These are phyloP conservation scores for Lordiphosa fenestrarum DNA, from an alignment of 2,888 invertebrate genomes.

Conservation along the genomic window DNA sequence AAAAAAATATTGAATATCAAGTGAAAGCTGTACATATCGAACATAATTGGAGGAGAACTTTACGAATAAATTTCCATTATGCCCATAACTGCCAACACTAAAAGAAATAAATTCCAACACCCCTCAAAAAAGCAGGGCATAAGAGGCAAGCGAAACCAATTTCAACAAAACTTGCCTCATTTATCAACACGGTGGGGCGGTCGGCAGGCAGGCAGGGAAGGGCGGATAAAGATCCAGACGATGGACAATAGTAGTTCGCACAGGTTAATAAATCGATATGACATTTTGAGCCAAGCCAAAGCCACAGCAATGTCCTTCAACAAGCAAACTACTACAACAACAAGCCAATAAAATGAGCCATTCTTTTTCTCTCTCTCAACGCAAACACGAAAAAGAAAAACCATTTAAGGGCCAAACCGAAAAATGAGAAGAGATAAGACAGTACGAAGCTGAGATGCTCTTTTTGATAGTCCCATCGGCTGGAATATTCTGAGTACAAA, in stretches of 20 bases:
- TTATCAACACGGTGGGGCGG: conserved; percentile 48
- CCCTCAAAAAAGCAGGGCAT: conserved; percentile 27
- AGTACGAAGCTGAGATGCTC: background rate
- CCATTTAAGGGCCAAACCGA: conserved; percentile 9
- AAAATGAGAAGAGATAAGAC: conserved; percentile 8
- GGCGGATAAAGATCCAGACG: conserved; percentile 4
- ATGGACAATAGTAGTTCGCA: conserved; percentile 72
- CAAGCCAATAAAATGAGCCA: conserved; percentile 70
- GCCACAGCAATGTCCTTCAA: conserved; percentile 40
- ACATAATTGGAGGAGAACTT: conserved; percentile 59
- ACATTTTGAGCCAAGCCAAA: conserved; percentile 58
- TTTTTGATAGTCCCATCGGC: background rate
- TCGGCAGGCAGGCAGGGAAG: background rate
- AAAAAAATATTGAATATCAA: conserved; percentile 71
- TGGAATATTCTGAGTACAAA: too few relatives aligned
- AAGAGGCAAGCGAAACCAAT: conserved; percentile 57
- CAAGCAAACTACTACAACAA: conserved; percentile 19
- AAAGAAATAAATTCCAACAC: conserved; percentile 68
- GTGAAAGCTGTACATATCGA: conserved; percentile 46
- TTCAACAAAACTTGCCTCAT: conserved; percentile 55
- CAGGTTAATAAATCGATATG: conserved; percentile 76
- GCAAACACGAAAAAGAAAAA: conserved; percentile 16
- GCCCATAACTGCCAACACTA: conserved; percentile 51
- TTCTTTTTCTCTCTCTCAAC: conserved; percentile 36
- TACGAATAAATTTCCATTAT: conserved; percentile 69